Conservation (phyloP, 2,797 vertebrate species). For the Pipistrellus pipistrellus region DNA sequence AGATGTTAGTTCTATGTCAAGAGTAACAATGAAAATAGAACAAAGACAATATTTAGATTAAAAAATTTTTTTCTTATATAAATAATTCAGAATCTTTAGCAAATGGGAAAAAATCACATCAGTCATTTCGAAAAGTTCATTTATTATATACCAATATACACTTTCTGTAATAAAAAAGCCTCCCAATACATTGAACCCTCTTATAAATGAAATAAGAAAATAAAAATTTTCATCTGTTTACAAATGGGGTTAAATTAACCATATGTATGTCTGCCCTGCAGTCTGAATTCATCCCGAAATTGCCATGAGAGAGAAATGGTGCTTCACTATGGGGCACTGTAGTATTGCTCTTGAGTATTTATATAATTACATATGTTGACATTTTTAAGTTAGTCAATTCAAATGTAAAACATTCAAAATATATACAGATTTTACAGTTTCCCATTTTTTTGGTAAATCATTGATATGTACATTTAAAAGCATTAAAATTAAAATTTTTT, state of each 20-base stretch:
- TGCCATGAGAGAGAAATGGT: background rate
- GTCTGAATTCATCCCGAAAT: background rate
- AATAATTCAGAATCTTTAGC: constrained; percentile 42
- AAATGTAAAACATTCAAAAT: constrained; percentile 66
- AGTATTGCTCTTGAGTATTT: constrained; percentile 55
- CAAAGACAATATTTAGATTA: background rate
- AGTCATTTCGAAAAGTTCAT: constrained; percentile 80
- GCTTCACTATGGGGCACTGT: constrained; percentile 16
- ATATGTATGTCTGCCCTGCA: constrained; percentile 38
- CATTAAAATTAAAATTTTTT: constrained; percentile 52
- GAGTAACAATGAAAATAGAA: background rate
- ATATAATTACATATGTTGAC: constrained; percentile 14
- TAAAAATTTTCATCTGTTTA: constrained; percentile 70
- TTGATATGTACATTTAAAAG: constrained; percentile 76
- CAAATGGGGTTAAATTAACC: constrained; percentile 76
- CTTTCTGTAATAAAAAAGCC: constrained; percentile 81
- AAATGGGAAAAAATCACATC: constrained; percentile 33
- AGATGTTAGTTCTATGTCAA: background rate
- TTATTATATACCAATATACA: constrained; percentile 83
- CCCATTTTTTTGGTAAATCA: constrained; percentile 16
- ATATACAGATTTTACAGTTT: constrained; percentile 69
- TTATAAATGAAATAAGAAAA: constrained; percentile 84
- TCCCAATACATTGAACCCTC: constrained; percentile 66
- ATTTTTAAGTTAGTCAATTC: constrained; percentile 63
- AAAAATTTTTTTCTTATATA: constrained; percentile 6